Evolutionary conservation across 1,140 invertebrate genomes (phyloP).

Genomic region (Vollenhovia emeryi): DNA sequence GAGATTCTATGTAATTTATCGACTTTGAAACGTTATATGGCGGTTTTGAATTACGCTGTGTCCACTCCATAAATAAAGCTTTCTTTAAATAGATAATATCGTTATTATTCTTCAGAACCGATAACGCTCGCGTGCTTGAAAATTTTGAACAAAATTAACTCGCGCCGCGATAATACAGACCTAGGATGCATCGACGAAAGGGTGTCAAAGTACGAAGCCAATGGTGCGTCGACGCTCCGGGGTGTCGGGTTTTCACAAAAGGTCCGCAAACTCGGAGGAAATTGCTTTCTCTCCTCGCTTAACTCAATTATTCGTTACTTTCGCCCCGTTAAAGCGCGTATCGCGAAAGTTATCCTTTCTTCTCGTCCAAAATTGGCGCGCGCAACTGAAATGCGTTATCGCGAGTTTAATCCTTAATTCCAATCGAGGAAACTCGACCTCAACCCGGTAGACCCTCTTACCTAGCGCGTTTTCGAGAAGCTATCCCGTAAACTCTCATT

Average conservation of each 20-base stretch:
- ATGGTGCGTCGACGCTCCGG: conserved; percentile 25
- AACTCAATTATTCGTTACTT: conserved; percentile 66
- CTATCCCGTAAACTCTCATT: conserved; percentile 34
- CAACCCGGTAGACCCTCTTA: background rate
- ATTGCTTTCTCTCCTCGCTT: conserved; percentile 54
- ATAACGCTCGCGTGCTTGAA: background rate
- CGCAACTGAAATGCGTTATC: conserved; percentile 46
- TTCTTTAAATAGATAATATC: conserved; percentile 8
- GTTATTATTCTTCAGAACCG: background rate
- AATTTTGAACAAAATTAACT: background rate
- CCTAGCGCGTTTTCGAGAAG: background rate
- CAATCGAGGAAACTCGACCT: conserved; percentile 47
- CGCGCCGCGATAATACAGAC: background rate
- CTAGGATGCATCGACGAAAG: background rate
- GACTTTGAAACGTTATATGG: background rate
- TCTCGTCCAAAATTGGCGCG: background rate
- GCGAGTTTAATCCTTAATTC: conserved; percentile 41
- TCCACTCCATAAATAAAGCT: conserved; percentile 19
- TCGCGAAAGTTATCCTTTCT: conserved; percentile 52
- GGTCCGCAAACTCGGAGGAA: conserved; percentile 52
- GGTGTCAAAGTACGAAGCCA: background rate
- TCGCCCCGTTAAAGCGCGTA: conserved; percentile 58
- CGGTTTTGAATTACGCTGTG: background rate
- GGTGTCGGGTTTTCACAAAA: conserved; percentile 46
- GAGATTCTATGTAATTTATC: conserved; percentile 8